phyloP scores from a whole-genome alignment of 2,797 vertebrate species.

The Amblyopsis hoosieri region DNA sequence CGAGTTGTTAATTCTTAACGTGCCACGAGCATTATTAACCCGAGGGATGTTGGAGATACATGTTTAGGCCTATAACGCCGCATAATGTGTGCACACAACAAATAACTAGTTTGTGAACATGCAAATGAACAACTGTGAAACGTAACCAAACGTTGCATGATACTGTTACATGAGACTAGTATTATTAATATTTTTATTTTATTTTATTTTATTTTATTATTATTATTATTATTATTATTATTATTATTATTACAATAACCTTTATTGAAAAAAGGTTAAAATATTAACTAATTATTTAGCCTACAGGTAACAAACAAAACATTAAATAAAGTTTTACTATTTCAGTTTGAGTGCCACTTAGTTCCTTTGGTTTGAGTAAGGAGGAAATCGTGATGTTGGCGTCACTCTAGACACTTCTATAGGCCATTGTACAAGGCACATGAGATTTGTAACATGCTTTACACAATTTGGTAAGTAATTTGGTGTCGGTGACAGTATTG shows the following conservation, averaged over 20 bases:
- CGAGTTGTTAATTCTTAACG: conserved; percentile 69
- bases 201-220: too few species aligned
- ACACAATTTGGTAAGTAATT: conserved; percentile 39
- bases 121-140: conserved; percentile 16
- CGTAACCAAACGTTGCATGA: not conserved
- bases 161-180: too few species aligned
- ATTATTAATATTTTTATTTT: too few species aligned
- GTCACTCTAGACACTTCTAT: conserved; percentile 62
- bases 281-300: too few species aligned
- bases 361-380: conserved; percentile 63
- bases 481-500: conserved; percentile 50
- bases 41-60: conserved; percentile 44
- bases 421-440: conserved; percentile 61
- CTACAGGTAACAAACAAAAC: conserved; percentile 38
- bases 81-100: conserved; percentile 9
- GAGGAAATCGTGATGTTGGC: conserved; percentile 63
- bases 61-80: conserved; percentile 31
- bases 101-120: conserved; percentile 21
- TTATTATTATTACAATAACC: too few species aligned
- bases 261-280: too few species aligned
- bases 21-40: conserved; percentile 31
- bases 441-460: conserved; percentile 58
- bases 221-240: too few species aligned
- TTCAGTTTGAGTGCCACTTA: conserved; percentile 58
- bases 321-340: conserved; percentile 16